Evolutionary conservation across 35 echinoderm and acorn worm species (phyloP).

Genomic region (Patiria miniata): DNA sequence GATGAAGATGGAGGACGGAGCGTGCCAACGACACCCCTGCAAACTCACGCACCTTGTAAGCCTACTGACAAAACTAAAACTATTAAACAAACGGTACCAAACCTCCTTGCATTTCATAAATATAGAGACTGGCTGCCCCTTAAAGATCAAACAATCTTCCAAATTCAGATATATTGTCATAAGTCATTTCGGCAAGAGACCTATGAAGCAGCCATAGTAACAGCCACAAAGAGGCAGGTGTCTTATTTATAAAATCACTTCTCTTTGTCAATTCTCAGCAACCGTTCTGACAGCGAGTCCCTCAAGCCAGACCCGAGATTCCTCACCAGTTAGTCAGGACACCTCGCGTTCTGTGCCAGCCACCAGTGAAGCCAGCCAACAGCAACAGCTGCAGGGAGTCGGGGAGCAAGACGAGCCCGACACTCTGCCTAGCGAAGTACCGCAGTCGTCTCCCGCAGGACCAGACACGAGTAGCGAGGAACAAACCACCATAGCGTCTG

Average conservation of each 20-base stretch:
- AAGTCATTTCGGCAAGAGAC: too few relatives aligned
- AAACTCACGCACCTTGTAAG: constrained; percentile 79
- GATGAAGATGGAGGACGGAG: constrained; percentile 91
- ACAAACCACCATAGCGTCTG: not conserved
- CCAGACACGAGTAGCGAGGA: not conserved
- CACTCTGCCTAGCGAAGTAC: constrained; percentile 32
- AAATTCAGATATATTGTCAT: too few relatives aligned
- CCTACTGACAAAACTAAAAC: too few relatives aligned
- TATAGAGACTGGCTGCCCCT: too few relatives aligned
- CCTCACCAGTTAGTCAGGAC: not conserved
- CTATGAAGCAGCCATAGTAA: too few relatives aligned
- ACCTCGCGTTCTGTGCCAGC: constrained; percentile 30
- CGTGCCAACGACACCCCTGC: constrained; percentile 88
- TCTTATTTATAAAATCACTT: too few relatives aligned
- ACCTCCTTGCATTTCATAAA: too few relatives aligned
- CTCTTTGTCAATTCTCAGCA: not conserved
- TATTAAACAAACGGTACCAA: too few relatives aligned
- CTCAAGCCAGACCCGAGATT: not conserved
- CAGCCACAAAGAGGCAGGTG: too few relatives aligned
- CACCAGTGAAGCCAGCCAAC: not conserved
- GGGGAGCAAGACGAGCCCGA: constrained; percentile 12
- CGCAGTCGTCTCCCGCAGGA: not conserved
- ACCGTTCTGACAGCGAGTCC: constrained; percentile 12
- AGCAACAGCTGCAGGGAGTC: not conserved
- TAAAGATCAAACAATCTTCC: too few relatives aligned